Percentiles rank a stretch among this genome's conserved stretches.
These are phyloP conservation scores for Typhlomys cinereus DNA, from an alignment of 2,113 vertebrate species.

Conservation along the genomic window DNA sequence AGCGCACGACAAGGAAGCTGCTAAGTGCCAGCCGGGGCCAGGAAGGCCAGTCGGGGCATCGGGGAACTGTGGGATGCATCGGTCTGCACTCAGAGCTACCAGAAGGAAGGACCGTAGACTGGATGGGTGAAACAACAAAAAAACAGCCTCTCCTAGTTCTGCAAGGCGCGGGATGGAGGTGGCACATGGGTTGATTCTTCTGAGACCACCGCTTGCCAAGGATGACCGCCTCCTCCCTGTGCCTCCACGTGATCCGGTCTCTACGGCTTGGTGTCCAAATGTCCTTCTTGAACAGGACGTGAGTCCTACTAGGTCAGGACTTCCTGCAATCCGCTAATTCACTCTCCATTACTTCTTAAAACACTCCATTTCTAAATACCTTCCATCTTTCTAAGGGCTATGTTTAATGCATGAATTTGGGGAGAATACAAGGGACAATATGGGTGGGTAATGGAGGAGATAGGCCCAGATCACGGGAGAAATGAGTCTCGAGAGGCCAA, in stretches of 20 bases:
- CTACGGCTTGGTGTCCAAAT: neutral
- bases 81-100: neutral
- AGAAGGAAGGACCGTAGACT: rapidly evolving
- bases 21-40: neutral
- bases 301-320: neutral
- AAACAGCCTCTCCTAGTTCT: neutral
- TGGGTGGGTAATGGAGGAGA: neutral
- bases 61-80: rapidly evolving
- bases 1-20: neutral
- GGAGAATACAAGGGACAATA: neutral
- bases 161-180: too few species aligned
- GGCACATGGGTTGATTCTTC: neutral
- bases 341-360: neutral
- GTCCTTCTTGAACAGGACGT: neutral
- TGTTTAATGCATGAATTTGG: too few species aligned
- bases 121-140: neutral
- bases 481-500: neutral
- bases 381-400: neutral
- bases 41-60: neutral
- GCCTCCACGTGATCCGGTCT: neutral
- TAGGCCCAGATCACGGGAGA: neutral
- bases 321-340: neutral
- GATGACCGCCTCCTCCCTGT: neutral
- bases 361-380: neutral
- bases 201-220: neutral